Conservation (phyloP, 2,113 vertebrate genomes). For the Chitala chitala region DNA sequence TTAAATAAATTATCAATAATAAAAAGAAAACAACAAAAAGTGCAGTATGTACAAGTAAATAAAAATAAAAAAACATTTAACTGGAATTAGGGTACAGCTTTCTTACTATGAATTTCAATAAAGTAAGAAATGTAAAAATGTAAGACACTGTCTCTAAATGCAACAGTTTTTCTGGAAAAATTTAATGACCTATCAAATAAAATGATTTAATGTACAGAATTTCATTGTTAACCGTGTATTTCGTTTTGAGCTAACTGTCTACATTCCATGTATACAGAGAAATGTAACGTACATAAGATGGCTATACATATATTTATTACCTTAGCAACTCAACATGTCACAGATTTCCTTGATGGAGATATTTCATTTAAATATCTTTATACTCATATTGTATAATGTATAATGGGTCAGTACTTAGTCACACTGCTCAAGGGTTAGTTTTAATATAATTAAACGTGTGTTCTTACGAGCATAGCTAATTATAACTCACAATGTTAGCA, state of each 20-base stretch:
- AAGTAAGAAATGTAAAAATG: no score
- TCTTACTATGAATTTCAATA: neutral
- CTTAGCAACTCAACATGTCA: neutral
- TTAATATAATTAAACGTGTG: no score
- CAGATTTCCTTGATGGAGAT: no score
- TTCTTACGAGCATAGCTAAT: conserved; percentile 30
- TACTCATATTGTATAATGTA: no score
- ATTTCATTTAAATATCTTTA: no score
- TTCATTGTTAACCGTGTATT: neutral
- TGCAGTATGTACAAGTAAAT: conserved; percentile 65
- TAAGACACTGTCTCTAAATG: neutral
- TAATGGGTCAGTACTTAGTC: no score
- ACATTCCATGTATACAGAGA: neutral
- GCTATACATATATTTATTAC: neutral
- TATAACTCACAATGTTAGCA: conserved; percentile 31
- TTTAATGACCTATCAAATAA: neutral
- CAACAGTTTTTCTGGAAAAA: neutral
- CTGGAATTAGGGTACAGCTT: neutral
- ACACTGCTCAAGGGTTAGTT: no score
- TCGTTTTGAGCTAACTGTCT: neutral
- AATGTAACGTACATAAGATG: neutral
- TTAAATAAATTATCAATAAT: conserved; percentile 70
- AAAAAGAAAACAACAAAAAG: conserved; percentile 59
- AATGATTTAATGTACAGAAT: neutral
- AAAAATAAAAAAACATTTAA: neutral